Conservation (phyloP, 2,113 vertebrate species). For the Bubo blakistoni region DNA sequence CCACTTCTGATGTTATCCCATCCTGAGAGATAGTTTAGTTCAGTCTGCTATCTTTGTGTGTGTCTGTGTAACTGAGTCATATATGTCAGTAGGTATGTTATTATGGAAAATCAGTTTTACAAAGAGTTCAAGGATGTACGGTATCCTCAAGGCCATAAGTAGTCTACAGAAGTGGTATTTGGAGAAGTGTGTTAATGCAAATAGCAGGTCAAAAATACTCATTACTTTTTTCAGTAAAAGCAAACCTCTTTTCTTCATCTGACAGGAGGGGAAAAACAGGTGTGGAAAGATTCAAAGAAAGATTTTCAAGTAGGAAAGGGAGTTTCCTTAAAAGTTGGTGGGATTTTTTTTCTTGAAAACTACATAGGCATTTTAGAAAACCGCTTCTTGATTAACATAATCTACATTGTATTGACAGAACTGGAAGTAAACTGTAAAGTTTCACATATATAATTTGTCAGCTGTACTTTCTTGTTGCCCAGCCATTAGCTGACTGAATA, state of each 20-base stretch:
- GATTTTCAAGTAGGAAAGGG: background rate
- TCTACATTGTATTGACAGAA: background rate
- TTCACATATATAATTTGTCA: background rate
- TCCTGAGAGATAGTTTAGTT: background rate
- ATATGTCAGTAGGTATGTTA: background rate
- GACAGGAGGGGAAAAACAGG: background rate
- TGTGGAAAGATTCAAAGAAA: background rate
- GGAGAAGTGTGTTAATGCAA: background rate
- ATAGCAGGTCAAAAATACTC: background rate
- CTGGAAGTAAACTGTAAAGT: background rate
- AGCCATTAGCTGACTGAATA: background rate
- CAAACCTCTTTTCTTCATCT: background rate
- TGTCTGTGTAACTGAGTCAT: background rate
- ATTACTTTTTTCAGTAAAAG: background rate
- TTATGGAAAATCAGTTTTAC: background rate
- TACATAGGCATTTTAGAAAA: background rate
- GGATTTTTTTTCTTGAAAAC: background rate
- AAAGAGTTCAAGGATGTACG: background rate
- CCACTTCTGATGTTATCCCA: background rate
- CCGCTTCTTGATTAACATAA: background rate
- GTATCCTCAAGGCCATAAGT: background rate
- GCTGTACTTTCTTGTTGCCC: background rate
- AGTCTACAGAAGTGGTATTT: background rate
- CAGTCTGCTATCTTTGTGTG: background rate
- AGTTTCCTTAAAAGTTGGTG: background rate